Conservation (phyloP, 2,113 vertebrate genomes). For the Labeo rohita region DNA sequence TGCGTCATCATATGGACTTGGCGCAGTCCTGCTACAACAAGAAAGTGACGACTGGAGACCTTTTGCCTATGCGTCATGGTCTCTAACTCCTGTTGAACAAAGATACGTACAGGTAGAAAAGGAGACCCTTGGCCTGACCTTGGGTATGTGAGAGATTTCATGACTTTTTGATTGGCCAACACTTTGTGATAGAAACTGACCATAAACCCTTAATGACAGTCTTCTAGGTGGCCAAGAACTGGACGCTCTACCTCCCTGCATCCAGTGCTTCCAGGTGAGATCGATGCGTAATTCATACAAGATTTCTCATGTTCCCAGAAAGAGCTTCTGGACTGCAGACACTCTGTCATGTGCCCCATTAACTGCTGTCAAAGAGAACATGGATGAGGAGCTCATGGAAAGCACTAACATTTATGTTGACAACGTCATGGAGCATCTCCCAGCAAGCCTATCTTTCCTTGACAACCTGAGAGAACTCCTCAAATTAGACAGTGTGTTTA, state of each 20-base stretch:
- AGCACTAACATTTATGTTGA: constrained; percentile 40
- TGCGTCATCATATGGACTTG: not conserved
- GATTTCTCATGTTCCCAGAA: not conserved
- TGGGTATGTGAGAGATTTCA: not conserved
- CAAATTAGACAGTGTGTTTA: not conserved
- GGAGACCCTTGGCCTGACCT: not conserved
- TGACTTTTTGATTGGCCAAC: not conserved
- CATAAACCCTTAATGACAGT: not conserved
- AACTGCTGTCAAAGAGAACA: not conserved
- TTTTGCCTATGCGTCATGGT: constrained; percentile 12
- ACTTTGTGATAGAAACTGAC: not conserved
- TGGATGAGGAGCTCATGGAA: constrained; percentile 7
- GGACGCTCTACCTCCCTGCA: not conserved
- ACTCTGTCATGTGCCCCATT: not conserved
- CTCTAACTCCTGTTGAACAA: not conserved
- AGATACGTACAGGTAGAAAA: not conserved
- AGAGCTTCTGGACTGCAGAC: not conserved
- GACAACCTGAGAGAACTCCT: not conserved
- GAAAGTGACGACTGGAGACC: constrained; percentile 12
- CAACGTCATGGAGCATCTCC: constrained; percentile 10
- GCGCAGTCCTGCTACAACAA: constrained; percentile 36
- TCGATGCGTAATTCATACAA: not conserved
- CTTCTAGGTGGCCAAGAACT: not conserved
- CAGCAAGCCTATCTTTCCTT: not conserved
- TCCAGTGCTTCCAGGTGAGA: not conserved